Evolutionary conservation across 2,113 vertebrate species (phyloP).

Genomic region (Dolichallabes microphthalmus): DNA sequence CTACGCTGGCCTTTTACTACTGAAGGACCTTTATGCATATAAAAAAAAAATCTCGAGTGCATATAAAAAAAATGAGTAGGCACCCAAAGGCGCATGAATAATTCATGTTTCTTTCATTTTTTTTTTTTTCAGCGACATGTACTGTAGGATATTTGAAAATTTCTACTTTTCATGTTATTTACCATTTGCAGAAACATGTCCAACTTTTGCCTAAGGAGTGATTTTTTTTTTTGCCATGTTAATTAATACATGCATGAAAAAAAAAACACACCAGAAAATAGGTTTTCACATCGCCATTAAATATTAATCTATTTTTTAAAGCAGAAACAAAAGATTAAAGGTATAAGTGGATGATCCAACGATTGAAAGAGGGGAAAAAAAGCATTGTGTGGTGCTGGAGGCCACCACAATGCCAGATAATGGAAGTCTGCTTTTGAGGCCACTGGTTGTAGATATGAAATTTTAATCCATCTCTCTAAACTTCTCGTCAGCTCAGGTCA

Average conservation of each 20-base stretch:
- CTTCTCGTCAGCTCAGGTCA: conserved; percentile 25
- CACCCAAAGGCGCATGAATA: conserved; percentile 48
- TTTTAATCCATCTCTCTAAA: conserved; percentile 52
- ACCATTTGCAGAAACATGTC: conserved; percentile 43
- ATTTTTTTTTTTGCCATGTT: not conserved
- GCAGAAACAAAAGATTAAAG: conserved; percentile 33
- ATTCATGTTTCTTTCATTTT: conserved; percentile 46
- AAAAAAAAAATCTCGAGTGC: not conserved
- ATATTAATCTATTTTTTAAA: conserved; percentile 48
- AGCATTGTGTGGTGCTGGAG: conserved; percentile 33
- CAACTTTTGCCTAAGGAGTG: conserved; percentile 13
- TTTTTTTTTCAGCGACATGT: conserved; percentile 21
- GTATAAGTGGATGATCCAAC: conserved; percentile 52
- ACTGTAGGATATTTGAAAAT: conserved; percentile 42
- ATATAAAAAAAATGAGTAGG: conserved; percentile 22
- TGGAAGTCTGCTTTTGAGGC: conserved; percentile 40
- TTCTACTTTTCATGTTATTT: conserved; percentile 46
- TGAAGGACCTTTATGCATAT: conserved; percentile 24
- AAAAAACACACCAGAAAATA: conserved; percentile 29
- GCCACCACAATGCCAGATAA: conserved; percentile 39
- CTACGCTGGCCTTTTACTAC: not conserved
- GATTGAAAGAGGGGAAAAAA: not conserved
- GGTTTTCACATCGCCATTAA: conserved; percentile 52
- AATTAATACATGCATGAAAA: conserved; percentile 34
- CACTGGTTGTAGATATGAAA: conserved; percentile 47